Percentiles rank a stretch among this genome's conserved stretches.
Evolutionary conservation across 2,888 invertebrate genomes (phyloP).

Genomic region (Steinernema scapterisci): DNA sequence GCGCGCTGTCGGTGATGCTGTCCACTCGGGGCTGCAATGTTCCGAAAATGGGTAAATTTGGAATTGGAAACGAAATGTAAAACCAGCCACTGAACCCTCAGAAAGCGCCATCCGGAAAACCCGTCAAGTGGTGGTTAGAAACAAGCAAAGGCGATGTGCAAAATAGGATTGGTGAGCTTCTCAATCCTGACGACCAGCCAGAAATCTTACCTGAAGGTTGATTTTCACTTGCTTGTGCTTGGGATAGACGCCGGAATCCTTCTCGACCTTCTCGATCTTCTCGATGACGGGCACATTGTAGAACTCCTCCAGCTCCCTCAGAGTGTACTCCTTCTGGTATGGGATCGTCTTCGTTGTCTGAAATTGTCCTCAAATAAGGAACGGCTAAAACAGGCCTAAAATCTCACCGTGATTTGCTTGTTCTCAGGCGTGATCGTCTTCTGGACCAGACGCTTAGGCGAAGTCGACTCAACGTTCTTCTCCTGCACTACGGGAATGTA

Average conservation of each 20-base stretch:
- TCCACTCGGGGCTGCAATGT: slow-evolving; percentile 18
- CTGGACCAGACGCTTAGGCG: neutral
- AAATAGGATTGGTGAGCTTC: too few species aligned
- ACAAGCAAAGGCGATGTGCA: too few species aligned
- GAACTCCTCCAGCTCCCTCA: slow-evolving; percentile 23
- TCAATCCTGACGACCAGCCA: too few species aligned
- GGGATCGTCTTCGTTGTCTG: neutral
- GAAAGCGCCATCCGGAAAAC: too few species aligned
- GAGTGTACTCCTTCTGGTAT: slow-evolving; percentile 16
- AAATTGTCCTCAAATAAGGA: too few species aligned
- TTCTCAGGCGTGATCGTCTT: slow-evolving; percentile 6
- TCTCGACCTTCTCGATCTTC: neutral
- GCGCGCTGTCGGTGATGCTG: slow-evolving; percentile 17
- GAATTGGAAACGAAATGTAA: too few species aligned
- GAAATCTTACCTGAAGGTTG: neutral
- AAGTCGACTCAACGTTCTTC: neutral
- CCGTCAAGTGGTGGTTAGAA: too few species aligned
- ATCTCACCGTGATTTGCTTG: neutral
- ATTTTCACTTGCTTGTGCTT: slow-evolving; percentile 28
- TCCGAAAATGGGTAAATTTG: too few species aligned
- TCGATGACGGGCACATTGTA: slow-evolving; percentile 3
- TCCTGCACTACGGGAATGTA: neutral
- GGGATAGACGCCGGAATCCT: neutral
- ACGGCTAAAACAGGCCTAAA: too few species aligned
- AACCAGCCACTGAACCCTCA: too few species aligned